These are phyloP conservation scores for Dryobotodes eremita DNA, from an alignment of 2,888 invertebrate genomes.

Conservation along the genomic window DNA sequence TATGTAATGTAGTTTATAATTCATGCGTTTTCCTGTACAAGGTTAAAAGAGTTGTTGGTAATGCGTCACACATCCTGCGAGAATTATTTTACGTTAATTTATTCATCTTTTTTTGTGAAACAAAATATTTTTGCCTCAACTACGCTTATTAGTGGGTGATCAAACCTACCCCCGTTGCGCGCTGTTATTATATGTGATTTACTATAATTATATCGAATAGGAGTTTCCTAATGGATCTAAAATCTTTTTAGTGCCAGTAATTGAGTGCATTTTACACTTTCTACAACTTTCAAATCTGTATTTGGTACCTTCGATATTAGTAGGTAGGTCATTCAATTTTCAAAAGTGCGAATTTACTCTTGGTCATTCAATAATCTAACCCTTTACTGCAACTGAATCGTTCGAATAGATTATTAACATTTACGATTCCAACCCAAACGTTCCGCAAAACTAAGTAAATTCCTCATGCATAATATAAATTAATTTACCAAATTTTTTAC, in stretches of 20 bases:
- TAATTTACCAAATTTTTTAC: background rate
- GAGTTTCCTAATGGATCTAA: background rate
- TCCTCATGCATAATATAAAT: conserved; percentile 14
- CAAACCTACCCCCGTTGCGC: background rate
- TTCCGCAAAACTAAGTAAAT: background rate
- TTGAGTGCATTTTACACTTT: background rate
- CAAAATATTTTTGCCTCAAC: background rate
- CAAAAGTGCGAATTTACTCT: background rate
- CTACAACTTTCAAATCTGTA: background rate
- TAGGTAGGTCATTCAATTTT: background rate
- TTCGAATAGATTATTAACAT: conserved; percentile 10
- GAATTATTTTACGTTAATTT: background rate
- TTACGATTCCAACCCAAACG: background rate
- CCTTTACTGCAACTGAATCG: conserved; percentile 1
- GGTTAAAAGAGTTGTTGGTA: background rate
- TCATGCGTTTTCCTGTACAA: conserved; percentile 34
- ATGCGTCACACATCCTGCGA: background rate
- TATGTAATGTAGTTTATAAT: conserved; percentile 34
- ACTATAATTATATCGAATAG: background rate
- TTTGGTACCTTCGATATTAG: background rate
- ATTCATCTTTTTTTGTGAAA: background rate
- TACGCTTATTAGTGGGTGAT: background rate
- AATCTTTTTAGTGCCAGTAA: background rate
- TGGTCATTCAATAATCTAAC: background rate
- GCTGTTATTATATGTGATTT: background rate